These are phyloP conservation scores for Pseudomyrmex concolor DNA, from an alignment of 1,140 invertebrate species.

Conservation along the genomic window DNA sequence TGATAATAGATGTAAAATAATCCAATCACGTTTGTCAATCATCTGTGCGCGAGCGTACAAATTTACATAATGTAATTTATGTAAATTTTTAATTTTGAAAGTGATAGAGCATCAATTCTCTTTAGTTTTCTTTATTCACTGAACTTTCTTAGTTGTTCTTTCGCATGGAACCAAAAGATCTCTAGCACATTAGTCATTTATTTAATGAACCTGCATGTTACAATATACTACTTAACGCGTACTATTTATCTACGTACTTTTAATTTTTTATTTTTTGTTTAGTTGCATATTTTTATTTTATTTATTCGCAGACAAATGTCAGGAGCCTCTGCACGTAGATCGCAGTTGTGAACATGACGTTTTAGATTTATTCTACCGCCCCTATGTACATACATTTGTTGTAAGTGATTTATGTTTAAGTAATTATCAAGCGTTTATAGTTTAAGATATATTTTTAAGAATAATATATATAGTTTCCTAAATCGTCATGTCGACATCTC, in stretches of 20 bases:
- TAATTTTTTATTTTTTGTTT: constrained; percentile 40
- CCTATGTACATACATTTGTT: neutral
- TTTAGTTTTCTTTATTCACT: neutral
- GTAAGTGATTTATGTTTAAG: constrained; percentile 7
- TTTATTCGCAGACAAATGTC: constrained; percentile 80
- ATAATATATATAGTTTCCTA: no score
- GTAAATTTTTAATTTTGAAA: no score
- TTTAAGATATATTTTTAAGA: neutral
- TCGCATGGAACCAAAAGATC: constrained; percentile 60
- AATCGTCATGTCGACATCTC: no score
- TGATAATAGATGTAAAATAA: no score
- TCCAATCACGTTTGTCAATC: neutral
- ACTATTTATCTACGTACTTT: constrained; percentile 5
- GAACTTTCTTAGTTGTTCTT: neutral
- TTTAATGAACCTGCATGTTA: constrained; percentile 39
- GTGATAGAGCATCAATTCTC: no score
- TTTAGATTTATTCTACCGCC: constrained; percentile 10
- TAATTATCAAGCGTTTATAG: constrained; percentile 25
- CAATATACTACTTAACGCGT: constrained; percentile 40
- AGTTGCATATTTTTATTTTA: constrained; percentile 66
- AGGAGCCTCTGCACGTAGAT: constrained; percentile 77
- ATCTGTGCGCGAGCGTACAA: no score
- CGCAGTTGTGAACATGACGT: constrained; percentile 64
- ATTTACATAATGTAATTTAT: no score
- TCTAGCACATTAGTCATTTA: constrained; percentile 49